Conservation (phyloP, 2,888 invertebrate species). For the Melikaiella ostensackeni region DNA sequence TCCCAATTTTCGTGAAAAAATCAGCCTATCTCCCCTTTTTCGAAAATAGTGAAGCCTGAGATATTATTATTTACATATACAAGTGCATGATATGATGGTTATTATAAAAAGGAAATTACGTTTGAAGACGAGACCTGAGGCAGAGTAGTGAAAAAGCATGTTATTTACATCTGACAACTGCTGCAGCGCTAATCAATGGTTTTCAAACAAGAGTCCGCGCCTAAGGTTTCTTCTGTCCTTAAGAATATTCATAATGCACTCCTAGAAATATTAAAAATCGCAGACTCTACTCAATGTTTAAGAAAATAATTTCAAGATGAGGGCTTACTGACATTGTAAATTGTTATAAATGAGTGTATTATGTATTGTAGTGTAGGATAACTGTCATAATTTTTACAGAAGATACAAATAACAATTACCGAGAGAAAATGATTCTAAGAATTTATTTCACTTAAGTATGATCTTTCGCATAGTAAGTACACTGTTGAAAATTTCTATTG, state of each 20-base stretch:
- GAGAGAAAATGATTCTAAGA: not conserved
- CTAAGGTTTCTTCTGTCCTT: constrained; percentile 3
- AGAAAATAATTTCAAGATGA: not conserved
- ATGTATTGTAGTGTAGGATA: not conserved
- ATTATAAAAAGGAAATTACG: constrained; percentile 13
- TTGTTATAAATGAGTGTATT: not conserved
- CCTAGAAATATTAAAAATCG: not conserved
- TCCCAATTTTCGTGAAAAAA: not conserved
- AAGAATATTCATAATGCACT: not conserved
- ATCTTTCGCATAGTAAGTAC: too few species aligned
- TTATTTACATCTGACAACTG: constrained; percentile 26
- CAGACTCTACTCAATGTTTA: not conserved
- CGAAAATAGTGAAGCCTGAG: not conserved
- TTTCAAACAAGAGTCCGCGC: constrained; percentile 5
- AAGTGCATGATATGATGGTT: not conserved
- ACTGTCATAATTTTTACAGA: not conserved
- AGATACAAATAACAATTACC: not conserved
- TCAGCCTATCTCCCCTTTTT: not conserved
- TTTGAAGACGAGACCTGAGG: constrained; percentile 4
- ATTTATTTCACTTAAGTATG: too few species aligned
- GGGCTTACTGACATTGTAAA: not conserved
- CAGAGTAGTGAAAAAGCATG: not conserved
- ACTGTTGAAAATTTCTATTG: too few species aligned
- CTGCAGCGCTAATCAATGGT: constrained; percentile 20
- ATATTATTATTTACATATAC: not conserved